Evolutionary conservation across 2,797 vertebrate species (phyloP), one percentile per base, ranked within the genome.

Genomic region (Leuciscus waleckii): DNA sequence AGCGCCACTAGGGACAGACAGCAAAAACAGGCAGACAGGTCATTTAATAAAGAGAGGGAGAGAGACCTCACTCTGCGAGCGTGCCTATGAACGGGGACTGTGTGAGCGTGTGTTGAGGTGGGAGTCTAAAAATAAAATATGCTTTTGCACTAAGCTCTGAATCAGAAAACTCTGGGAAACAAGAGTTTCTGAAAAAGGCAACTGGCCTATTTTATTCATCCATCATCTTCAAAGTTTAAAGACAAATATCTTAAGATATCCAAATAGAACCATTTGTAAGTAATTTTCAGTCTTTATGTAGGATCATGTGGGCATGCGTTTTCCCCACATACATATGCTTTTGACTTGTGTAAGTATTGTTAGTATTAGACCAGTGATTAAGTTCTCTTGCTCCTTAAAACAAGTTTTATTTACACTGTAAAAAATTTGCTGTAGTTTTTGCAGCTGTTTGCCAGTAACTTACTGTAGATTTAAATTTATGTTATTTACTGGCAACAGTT

Each of bases 1-100:
- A 92, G 93, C 90, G 93, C 96, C 95, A 95, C 92, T 68, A 95
- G 97, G 97, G 96, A 96, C 93, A 93, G 92, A 91, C 91, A 92
- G 93, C 93, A 93, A 95, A 94, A 94, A 94, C 93, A 94, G 92
- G 93, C 94, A 92, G 93, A 95, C 96, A 97, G 96, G 95, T 96
- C 95, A 93, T 94, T 95, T 95, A 95, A 94, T 92, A 94, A 90
- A 88, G 86, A 78, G 70, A 79, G 83, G 32, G 73, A 88, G 68
- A 86, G 73, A 85, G 78, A 86, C 82, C 82, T 87, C 83, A 81
- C 79, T 82, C 77, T 41, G 58, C n/a, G 56, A 85, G 78, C 75
- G 78, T 79, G 86, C 56, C 54, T 65, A 74, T 56, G 83, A 87
- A 77, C 3, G 7, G 29, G 78, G 82, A 68, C 51, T 85, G 56